These are phyloP conservation scores for Xestobium rufovillosum DNA, from an alignment of 2,888 invertebrate species.

Conservation along the genomic window DNA sequence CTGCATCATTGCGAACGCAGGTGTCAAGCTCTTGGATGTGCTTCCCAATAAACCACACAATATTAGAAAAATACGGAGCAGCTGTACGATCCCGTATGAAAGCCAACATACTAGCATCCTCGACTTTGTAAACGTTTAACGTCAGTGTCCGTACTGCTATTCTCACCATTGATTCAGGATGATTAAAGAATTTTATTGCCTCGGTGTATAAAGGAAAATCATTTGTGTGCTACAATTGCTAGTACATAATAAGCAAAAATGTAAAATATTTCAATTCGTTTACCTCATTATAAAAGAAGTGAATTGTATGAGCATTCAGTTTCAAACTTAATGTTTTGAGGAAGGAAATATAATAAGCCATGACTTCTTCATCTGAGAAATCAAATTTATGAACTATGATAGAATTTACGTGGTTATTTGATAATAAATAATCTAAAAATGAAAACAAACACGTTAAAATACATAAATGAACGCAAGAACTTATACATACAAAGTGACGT, in stretches of 20 bases:
- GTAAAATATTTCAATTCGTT: no score
- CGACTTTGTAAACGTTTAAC: slow-evolving; percentile 91
- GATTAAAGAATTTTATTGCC: slow-evolving; percentile 98
- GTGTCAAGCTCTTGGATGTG: slow-evolving; percentile 92
- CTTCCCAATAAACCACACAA: slow-evolving; percentile 98
- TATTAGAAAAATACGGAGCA: slow-evolving; percentile 95
- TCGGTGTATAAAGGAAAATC: slow-evolving; percentile 99
- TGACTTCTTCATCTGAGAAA: slow-evolving; percentile 98
- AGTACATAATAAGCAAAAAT: no score
- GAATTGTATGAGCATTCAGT: slow-evolving; percentile 95
- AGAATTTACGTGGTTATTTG: slow-evolving; percentile 99
- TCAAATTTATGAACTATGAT: slow-evolving; percentile 99
- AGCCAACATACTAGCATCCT: slow-evolving; percentile 88
- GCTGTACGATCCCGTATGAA: slow-evolving; percentile 96
- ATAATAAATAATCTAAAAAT: slow-evolving; percentile 90
- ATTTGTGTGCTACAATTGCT: slow-evolving; percentile 74
- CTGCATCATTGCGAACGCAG: slow-evolving; percentile 91
- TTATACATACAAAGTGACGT: slow-evolving; percentile 90
- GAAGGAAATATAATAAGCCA: slow-evolving; percentile 99
- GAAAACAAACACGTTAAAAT: slow-evolving; percentile 21
- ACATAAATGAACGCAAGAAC: slow-evolving; percentile 8
- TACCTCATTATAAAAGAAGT: slow-evolving; percentile 99
- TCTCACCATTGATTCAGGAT: slow-evolving; percentile 97
- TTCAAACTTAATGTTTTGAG: slow-evolving; percentile 96
- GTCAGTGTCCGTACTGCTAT: slow-evolving; percentile 97